These are phyloP conservation scores for Saturnia pavonia DNA, from an alignment of 2,888 invertebrate genomes.

Conservation along the genomic window DNA sequence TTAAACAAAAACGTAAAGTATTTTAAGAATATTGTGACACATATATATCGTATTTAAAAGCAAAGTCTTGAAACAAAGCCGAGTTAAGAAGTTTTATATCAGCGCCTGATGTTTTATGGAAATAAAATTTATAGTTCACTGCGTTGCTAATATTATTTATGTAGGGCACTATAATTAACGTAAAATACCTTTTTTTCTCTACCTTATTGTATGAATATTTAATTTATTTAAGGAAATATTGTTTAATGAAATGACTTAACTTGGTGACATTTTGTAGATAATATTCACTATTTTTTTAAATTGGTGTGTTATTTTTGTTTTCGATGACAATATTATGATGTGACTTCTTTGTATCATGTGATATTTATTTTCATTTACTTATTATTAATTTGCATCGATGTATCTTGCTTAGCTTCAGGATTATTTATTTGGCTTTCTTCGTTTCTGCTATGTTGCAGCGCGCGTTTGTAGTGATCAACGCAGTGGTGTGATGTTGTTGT, in stretches of 20 bases:
- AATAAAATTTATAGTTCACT: background rate
- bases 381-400: constrained; percentile 42
- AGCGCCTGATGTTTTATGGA: background rate
- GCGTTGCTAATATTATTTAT: constrained; percentile 12
- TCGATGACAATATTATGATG: background rate
- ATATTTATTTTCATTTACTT: constrained; percentile 37
- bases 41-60: background rate
- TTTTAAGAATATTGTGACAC: background rate
- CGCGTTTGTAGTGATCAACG: constrained; percentile 68
- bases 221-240: background rate
- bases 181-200: background rate
- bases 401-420: constrained; percentile 59
- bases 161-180: background rate
- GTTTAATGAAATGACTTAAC: background rate
- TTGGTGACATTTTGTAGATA: background rate
- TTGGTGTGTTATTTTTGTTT: background rate
- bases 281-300: background rate
- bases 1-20: background rate
- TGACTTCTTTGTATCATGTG: constrained; percentile 22
- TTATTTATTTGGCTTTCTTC: constrained; percentile 76
- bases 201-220: background rate
- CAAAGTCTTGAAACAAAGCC: background rate
- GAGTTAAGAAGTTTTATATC: background rate
- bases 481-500: constrained; percentile 64
- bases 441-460: constrained; percentile 75